A percentile compares a stretch with the other conserved stretches of the same genome.
Conservation (phyloP, 2,113 vertebrate species). For the Catharus minimus region DNA sequence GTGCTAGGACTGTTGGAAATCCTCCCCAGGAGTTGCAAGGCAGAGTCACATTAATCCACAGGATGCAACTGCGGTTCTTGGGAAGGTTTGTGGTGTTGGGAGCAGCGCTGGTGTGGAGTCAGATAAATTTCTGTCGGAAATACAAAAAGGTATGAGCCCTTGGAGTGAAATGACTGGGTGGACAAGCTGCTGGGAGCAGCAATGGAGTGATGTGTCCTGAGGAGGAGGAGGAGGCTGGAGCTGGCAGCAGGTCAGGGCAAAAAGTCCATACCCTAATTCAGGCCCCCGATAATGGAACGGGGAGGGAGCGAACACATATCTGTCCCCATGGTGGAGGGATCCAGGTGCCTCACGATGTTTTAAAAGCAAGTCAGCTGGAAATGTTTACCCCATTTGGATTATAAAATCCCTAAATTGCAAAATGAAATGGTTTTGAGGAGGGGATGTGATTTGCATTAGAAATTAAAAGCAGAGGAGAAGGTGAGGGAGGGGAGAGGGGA, state of each 20-base stretch:
- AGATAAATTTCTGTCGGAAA: background rate
- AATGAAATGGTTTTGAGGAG: constrained; percentile 37
- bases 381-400: background rate
- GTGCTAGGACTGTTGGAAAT: background rate
- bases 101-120: background rate
- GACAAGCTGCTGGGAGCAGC: background rate
- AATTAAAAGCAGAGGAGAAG: constrained; percentile 19
- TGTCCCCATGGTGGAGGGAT: fast-evolving
- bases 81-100: fast-evolving
- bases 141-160: background rate
- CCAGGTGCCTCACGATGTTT: background rate
- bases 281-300: fast-evolving
- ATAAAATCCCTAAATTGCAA: constrained; percentile 5
- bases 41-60: background rate
- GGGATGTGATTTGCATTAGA: constrained; percentile 52
- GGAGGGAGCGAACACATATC: fast-evolving
- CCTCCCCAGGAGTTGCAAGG: background rate
- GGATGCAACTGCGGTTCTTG: background rate
- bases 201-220: background rate
- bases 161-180: background rate
- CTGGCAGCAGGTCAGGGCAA: background rate
- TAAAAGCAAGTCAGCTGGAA: background rate
- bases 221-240: background rate
- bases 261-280: background rate
- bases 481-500: background rate